phyloP scores from a whole-genome alignment of 1,140 invertebrate species.

The Pararge aegeria region DNA sequence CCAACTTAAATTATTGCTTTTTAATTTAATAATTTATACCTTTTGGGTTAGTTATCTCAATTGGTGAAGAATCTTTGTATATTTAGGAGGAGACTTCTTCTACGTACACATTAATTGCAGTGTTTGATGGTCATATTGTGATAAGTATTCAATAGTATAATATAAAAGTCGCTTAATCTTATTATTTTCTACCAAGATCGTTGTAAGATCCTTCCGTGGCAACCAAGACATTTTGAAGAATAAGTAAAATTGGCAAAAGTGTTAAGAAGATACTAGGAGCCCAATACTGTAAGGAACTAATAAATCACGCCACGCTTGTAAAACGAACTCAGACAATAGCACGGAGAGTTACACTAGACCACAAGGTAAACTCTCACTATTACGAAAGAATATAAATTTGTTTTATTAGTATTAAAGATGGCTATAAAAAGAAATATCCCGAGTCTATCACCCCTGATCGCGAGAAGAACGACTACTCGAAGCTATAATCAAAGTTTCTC shows the following conservation, averaged over 20 bases:
- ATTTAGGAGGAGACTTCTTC: no score
- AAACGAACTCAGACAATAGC: slow-evolving; percentile 57
- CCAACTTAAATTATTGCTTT: no score
- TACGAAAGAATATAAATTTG: slow-evolving; percentile 67
- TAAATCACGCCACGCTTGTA: slow-evolving; percentile 43
- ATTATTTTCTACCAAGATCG: background rate
- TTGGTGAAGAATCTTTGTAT: no score
- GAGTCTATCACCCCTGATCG: slow-evolving; percentile 71
- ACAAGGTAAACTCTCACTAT: slow-evolving; percentile 58
- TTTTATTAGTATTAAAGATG: slow-evolving; percentile 75
- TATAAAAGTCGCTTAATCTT: no score
- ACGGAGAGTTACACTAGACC: slow-evolving; percentile 52
- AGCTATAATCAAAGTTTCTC: slow-evolving; percentile 77
- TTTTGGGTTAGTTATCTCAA: no score
- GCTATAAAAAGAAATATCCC: slow-evolving; percentile 73
- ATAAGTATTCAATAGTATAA: no score
- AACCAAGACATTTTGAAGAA: background rate
- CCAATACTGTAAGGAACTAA: slow-evolving; percentile 35
- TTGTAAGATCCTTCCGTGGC: slow-evolving; percentile 4
- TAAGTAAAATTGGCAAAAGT: slow-evolving; percentile 9
- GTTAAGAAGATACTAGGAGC: slow-evolving; percentile 15
- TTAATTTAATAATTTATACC: no score
- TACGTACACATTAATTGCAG: no score
- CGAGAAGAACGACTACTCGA: slow-evolving; percentile 66
- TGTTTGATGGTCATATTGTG: no score